A percentile compares a stretch with the other conserved stretches of the same genome.
phyloP scores from a whole-genome alignment of 2,797 vertebrate genomes.

The Lepilemur septentrionalis region DNA sequence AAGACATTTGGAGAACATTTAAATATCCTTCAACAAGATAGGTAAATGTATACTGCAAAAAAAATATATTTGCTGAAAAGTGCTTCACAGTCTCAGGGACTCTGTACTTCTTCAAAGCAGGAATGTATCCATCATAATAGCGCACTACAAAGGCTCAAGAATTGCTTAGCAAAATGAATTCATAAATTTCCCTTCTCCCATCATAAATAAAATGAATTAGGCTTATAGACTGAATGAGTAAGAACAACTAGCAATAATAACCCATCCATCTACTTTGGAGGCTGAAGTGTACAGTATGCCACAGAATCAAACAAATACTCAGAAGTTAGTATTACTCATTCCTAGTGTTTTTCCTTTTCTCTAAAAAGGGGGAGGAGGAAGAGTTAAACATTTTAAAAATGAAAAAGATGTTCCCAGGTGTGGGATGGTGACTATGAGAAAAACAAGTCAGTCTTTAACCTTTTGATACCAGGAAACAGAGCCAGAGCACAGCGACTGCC shows the following conservation, averaged over 20 bases:
- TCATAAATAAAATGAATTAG: conserved; percentile 61
- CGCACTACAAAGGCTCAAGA: not conserved
- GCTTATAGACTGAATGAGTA: conserved; percentile 38
- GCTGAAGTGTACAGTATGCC: not conserved
- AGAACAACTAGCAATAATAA: conserved; percentile 51
- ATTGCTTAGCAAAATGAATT: conserved; percentile 60
- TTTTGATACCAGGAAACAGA: not conserved
- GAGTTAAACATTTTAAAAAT: not conserved
- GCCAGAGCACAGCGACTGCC: fast-evolving
- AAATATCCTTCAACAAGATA: not conserved
- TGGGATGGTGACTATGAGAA: too few species aligned
- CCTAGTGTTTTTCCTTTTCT: not conserved
- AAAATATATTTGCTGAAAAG: not conserved
- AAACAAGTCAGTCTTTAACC: not conserved
- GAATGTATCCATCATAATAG: not conserved
- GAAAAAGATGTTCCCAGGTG: not conserved
- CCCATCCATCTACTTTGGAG: conserved; percentile 55
- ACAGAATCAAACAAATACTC: conserved; percentile 60
- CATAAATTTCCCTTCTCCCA: conserved; percentile 56
- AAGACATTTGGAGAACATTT: not conserved
- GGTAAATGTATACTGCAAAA: not conserved
- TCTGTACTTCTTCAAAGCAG: not conserved
- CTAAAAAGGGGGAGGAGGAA: too few species aligned
- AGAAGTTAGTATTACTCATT: conserved; percentile 54
- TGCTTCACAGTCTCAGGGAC: not conserved